Evolutionary conservation across 2,888 invertebrate species (phyloP).

Genomic region (Clitarchus hookeri): DNA sequence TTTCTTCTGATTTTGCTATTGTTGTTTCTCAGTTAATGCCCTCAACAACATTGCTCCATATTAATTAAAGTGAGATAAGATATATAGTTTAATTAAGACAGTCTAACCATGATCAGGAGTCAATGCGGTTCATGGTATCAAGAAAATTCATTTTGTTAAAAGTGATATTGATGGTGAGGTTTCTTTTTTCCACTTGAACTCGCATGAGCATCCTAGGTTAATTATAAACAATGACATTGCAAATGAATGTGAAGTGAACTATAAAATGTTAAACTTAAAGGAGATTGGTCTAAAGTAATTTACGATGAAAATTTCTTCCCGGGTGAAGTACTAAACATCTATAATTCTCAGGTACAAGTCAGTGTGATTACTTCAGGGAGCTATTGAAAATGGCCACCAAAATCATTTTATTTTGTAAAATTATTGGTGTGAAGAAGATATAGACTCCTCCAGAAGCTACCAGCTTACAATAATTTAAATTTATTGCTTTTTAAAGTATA

Average conservation of each 20-base stretch:
- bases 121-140: neutral
- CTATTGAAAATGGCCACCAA: neutral
- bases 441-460: neutral
- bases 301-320: slow-evolving; percentile 8
- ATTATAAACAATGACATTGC: neutral
- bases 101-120: neutral
- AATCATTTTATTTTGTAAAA: neutral
- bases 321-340: neutral
- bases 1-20: neutral
- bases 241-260: neutral
- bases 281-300: neutral
- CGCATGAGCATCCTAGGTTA: neutral
- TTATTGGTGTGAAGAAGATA: no score
- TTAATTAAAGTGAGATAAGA: slow-evolving; percentile 1
- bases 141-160: slow-evolving; percentile 5
- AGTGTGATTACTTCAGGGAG: slow-evolving; percentile 14
- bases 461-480: neutral
- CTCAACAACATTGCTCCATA: neutral
- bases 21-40: neutral
- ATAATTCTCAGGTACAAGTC: neutral
- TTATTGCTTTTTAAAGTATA: neutral
- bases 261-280: slow-evolving; percentile 1
- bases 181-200: neutral
- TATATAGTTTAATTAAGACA: neutral
- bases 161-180: neutral